A percentile compares a stretch with the other conserved stretches of the same genome.
Conservation (phyloP, 2,113 vertebrate species). For the Scomber japonicus region DNA sequence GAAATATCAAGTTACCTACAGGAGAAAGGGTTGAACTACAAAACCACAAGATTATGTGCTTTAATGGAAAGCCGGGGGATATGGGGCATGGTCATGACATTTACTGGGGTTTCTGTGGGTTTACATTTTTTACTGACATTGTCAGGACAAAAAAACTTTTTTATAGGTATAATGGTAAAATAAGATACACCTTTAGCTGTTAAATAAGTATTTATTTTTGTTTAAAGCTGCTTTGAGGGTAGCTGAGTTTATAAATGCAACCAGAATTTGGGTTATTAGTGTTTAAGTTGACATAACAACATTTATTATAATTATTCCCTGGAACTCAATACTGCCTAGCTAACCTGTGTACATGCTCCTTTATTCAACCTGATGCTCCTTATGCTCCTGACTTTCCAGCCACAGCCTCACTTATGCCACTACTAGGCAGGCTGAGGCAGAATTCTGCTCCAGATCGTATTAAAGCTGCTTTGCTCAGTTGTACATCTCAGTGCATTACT, state of each 20-base stretch:
- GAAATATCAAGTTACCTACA: constrained; percentile 19
- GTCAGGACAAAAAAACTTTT: neutral
- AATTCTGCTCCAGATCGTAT: neutral
- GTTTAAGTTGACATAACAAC: no score
- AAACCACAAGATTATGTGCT: constrained; percentile 8
- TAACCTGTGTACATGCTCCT: neutral
- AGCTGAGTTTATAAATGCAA: neutral
- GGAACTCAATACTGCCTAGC: neutral
- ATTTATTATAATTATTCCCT: neutral
- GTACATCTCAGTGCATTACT: neutral
- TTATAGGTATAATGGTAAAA: neutral
- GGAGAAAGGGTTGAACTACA: neutral
- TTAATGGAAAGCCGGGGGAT: constrained; percentile 1
- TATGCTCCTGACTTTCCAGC: neutral
- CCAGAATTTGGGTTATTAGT: no score
- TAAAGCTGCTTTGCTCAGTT: constrained; percentile 6
- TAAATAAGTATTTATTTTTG: neutral
- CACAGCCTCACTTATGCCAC: constrained; percentile 1
- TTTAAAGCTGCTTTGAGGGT: neutral
- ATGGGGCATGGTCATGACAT: neutral
- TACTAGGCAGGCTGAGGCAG: constrained; percentile 5
- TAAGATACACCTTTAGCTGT: neutral
- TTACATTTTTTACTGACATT: constrained; percentile 2
- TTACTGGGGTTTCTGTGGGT: neutral
- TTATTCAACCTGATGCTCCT: neutral